Conservation (phyloP, 2,113 vertebrate genomes). For the Heteronetta atricapilla region DNA sequence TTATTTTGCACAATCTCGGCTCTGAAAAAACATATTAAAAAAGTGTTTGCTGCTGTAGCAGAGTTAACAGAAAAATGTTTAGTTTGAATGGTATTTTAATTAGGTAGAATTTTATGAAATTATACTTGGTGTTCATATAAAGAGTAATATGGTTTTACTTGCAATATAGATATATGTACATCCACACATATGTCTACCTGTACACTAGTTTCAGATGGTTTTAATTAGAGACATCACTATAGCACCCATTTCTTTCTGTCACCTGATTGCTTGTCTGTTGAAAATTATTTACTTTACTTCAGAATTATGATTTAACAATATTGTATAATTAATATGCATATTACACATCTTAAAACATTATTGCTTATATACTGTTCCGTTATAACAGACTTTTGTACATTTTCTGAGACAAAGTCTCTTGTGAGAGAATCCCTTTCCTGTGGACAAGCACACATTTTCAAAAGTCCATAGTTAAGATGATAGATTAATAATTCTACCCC, state of each 20-base stretch:
- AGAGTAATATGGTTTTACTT: background rate
- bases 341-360: background rate
- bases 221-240: background rate
- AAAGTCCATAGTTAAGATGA: constrained; percentile 28
- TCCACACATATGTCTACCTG: background rate
- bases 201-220: background rate
- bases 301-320: background rate
- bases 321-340: background rate
- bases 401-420: background rate
- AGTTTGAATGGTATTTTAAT: background rate
- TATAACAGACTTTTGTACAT: background rate
- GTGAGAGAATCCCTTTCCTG: background rate
- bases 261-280: background rate
- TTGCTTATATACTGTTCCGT: background rate
- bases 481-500: background rate
- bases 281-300: background rate
- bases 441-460: background rate
- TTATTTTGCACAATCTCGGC: background rate
- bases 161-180: background rate
- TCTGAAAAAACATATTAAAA: too few species aligned
- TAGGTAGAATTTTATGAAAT: background rate
- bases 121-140: background rate
- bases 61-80: background rate
- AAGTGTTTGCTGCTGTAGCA: background rate
- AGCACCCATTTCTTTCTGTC: background rate